Base-by-base conservation (phyloP, 2,888 invertebrate genomes). In the Acrobasis consociella region DNA sequence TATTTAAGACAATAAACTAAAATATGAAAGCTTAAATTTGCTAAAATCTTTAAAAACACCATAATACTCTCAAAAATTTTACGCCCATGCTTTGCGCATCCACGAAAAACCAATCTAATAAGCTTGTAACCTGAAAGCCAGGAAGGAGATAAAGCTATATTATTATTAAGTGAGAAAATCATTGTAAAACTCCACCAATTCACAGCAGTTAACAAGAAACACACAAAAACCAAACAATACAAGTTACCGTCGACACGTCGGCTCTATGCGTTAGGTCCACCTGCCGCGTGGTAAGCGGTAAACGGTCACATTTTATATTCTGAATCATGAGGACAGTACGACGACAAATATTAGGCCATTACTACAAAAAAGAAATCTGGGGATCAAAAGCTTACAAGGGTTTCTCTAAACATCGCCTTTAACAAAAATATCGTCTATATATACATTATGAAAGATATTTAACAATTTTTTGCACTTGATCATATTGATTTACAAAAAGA, bases 221-320 rank as follows among this genome's bases (percentile, higher is more conserved):
- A 85, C 81, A 83, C 81, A 82, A 73, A 81, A 80, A 74, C 77
- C 77, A 81, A 77, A 78, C 76, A 75, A 73, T 75, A 76, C 76
- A 71, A 75, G 72, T 92, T 92, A 92, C 92, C 92, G 85, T 91
- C 81, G 82, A 83, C 81, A 85, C 86, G 89, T 83, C 78, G 88
- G 82, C 83, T 84, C 85, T 90, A 91, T 89, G 86, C 89, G 90
- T 88, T 93, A 93, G 83, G 93, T 93, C 93, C 93, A 93, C 84
- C 93, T 93, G 91, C 82, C 87, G 85, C 80, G 80, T 80, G 79
- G 88, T 84, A 87, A 87, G 89, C 89, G 87, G 82, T 86, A 90
- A 91, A 87, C 80, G 78, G 74, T 80, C 78, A 86, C 77, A 82
- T 72, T 79, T 76, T 79, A 82, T 78, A 82, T 69, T 76, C 69